These are phyloP conservation scores for Tetragonisca angustula DNA, from an alignment of 2,888 invertebrate species.

Conservation along the genomic window DNA sequence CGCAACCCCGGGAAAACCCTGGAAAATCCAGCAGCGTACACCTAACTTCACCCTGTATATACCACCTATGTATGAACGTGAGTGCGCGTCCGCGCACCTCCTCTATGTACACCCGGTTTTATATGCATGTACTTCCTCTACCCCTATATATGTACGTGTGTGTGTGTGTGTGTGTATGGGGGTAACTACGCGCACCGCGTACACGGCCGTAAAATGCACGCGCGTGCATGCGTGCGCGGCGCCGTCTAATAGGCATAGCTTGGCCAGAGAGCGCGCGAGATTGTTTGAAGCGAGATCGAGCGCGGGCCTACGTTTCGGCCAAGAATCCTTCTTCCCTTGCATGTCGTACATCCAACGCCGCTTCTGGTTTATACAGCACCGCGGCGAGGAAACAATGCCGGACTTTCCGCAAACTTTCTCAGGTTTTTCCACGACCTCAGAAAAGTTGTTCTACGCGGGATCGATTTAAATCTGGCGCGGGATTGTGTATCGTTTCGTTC, in stretches of 20 bases:
- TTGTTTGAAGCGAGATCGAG: slow-evolving; percentile 74
- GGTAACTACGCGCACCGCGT: not conserved
- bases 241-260: slow-evolving; percentile 71
- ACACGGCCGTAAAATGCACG: slow-evolving; percentile 42
- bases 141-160: too few species aligned
- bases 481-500: too few species aligned
- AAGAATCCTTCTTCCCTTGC: not conserved
- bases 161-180: not conserved
- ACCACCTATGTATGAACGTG: slow-evolving; percentile 45
- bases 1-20: slow-evolving; percentile 83
- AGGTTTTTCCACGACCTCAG: not conserved
- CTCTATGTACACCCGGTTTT: slow-evolving; percentile 19
- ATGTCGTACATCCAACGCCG: too few species aligned
- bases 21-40: slow-evolving; percentile 81
- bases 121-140: not conserved
- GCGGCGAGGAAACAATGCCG: not conserved
- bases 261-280: slow-evolving; percentile 76
- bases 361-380: too few species aligned
- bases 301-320: not conserved
- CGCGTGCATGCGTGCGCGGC: slow-evolving; percentile 52
- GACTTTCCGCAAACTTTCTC: not conserved
- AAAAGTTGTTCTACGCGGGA: not conserved
- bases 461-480: not conserved
- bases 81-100: slow-evolving; percentile 63
- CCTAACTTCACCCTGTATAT: slow-evolving; percentile 75